These are phyloP conservation scores for Lasioglossum calceatum DNA, from an alignment of 2,888 invertebrate genomes.

Conservation along the genomic window DNA sequence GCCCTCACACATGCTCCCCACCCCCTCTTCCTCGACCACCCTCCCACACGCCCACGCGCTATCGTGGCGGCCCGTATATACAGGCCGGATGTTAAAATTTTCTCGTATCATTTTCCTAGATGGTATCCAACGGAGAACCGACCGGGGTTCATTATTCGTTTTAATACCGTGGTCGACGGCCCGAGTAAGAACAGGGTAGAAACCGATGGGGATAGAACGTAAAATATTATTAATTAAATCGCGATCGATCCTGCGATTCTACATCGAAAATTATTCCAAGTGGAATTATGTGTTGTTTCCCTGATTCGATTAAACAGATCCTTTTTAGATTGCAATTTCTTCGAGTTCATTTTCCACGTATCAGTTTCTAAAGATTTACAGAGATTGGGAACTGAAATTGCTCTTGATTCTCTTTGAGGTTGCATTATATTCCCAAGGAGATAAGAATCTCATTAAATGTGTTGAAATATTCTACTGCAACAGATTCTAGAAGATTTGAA, in stretches of 20 bases:
- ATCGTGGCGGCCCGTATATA: constrained; percentile 49
- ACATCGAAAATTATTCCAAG: neutral
- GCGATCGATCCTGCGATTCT: constrained; percentile 23
- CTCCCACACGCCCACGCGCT: constrained; percentile 12
- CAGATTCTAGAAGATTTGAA: neutral
- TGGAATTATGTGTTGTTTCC: neutral
- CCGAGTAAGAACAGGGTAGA: constrained; percentile 28
- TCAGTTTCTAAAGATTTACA: neutral
- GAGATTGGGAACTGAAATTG: neutral
- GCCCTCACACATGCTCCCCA: constrained; percentile 50
- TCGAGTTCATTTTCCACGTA: neutral
- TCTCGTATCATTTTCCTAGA: constrained; percentile 68
- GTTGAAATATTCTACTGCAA: neutral
- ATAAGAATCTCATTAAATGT: neutral
- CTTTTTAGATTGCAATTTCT: neutral
- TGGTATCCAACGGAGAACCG: constrained; percentile 53
- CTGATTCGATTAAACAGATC: no score
- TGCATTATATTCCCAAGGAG: neutral
- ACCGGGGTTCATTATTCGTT: constrained; percentile 55
- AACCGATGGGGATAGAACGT: constrained; percentile 8
- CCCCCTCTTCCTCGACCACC: neutral
- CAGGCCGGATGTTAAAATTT: constrained; percentile 61
- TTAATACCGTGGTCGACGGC: constrained; percentile 48
- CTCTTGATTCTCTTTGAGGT: neutral
- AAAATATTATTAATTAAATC: constrained; percentile 47